Evolutionary conservation across 2,888 invertebrate species (phyloP), one percentile per base, ranked within the genome.

Genomic region (Clostera curtula): DNA sequence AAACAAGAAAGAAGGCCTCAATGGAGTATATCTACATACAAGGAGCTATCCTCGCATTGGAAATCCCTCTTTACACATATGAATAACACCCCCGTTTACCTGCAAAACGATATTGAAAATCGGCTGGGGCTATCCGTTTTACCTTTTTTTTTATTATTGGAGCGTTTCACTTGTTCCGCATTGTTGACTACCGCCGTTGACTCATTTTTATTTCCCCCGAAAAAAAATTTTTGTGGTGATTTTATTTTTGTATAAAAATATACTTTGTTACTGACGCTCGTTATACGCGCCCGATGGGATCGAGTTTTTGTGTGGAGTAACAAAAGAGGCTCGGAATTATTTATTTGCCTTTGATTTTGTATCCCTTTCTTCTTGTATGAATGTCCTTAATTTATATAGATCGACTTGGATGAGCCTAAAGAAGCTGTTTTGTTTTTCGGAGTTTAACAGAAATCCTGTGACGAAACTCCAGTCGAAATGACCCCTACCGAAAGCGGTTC

Each of bases 111-210:
- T 72, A 71, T 73, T 71, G 68, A 68, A 73, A 73, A 70, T 69
- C 65, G 62, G 62, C 56, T 48, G 56, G 56, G 52, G 49, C 63
- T 61, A 65, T 61, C 59, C 62, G 56, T 63, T 73, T 59, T 60
- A 62, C 69, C 68, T 69, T 67, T 70, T 52, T 59, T 49, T 63
- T 71, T 69, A 66, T 71, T 72, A 71, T 69, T 61, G 64, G 60
- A 68, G 63, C 68, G 49, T 66, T 75, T 72, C 68, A 71, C 71
- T 74, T 69, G 66, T 74, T 75, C 64, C 71, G 57, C 67, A 62
- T 70, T 73, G 71, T 72, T 75, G 69, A 69, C 58, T 67, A 55
- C 39, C 56, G 50, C 53, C 61, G 63, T 66, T 53, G 59, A 66
- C 59, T 68, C 63, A 63, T 66, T 71, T 71, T 66, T 67, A 64